Percentiles rank a stretch among this genome's conserved stretches.
These are phyloP conservation scores for Plumapathes pennacea DNA, from an alignment of 92 coral and sea anemone genomes.

Conservation along the genomic window DNA sequence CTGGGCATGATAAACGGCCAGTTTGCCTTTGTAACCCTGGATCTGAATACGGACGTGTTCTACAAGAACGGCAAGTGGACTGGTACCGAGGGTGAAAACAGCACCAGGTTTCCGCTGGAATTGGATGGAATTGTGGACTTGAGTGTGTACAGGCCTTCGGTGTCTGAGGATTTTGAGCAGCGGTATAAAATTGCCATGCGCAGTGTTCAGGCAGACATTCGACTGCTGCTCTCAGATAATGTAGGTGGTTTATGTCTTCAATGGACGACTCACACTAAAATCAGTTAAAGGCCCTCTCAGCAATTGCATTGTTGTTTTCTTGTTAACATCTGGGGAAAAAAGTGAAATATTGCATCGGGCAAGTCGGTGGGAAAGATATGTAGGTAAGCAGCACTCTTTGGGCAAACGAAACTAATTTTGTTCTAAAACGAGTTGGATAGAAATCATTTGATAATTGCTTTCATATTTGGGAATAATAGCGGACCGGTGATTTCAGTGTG, in stretches of 20 bases:
- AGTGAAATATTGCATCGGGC: no score
- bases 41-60: constrained; percentile 75
- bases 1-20: constrained; percentile 70
- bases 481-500: no score
- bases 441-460: no score
- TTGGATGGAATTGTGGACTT: constrained; percentile 73
- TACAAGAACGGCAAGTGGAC: constrained; percentile 60
- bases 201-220: constrained; percentile 20
- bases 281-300: no score
- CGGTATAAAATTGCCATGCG: constrained; percentile 41
- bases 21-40: constrained; percentile 71
- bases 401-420: no score
- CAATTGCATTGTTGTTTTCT: no score
- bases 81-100: constrained; percentile 62
- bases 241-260: constrained; percentile 24
- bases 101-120: constrained; percentile 40
- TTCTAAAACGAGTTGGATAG: no score
- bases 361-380: no score
- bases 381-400: no score
- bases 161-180: constrained; percentile 44
- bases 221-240: constrained; percentile 12
- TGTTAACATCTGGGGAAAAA: no score
- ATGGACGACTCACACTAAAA: no score
- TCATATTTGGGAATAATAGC: no score
- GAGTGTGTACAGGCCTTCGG: constrained; percentile 66